Percentiles rank a stretch among this genome's conserved stretches.
Conservation (phyloP, 2,113 vertebrate genomes). For the Xiphophorus maculatus region DNA sequence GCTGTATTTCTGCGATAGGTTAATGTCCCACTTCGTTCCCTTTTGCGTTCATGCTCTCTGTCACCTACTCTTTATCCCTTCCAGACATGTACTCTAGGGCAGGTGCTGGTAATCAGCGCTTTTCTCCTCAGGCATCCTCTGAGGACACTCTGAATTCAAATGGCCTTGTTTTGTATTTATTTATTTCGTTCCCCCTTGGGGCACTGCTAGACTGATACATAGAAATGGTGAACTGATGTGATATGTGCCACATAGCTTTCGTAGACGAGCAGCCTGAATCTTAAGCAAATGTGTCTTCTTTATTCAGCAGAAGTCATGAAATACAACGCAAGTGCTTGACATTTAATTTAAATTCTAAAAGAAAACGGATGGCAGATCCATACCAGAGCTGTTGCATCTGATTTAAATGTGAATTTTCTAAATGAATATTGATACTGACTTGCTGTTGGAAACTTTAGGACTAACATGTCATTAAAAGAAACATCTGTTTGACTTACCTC, state of each 20-base stretch:
- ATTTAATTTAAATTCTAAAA: slow-evolving; percentile 46
- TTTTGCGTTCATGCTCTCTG: slow-evolving; percentile 45
- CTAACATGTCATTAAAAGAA: slow-evolving; percentile 49
- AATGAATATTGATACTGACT: slow-evolving; percentile 46
- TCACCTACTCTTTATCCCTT: slow-evolving; percentile 32
- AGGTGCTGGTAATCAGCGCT: slow-evolving; percentile 45
- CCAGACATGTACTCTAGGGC: slow-evolving; percentile 17
- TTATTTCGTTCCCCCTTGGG: slow-evolving; percentile 46
- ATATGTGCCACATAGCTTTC: slow-evolving; percentile 37
- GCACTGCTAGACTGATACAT: slow-evolving; percentile 17
- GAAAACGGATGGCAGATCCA: slow-evolving; percentile 4
- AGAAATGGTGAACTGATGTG: slow-evolving; percentile 59
- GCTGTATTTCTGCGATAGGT: slow-evolving; percentile 34
- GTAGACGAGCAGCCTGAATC: slow-evolving; percentile 37
- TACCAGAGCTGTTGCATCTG: slow-evolving; percentile 15
- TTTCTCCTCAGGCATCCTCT: slow-evolving; percentile 47
- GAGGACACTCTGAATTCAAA: slow-evolving; percentile 51
- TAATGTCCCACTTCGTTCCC: slow-evolving; percentile 9
- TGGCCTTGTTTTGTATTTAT: slow-evolving; percentile 59
- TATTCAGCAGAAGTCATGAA: slow-evolving; percentile 24
- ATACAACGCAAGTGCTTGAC: slow-evolving; percentile 19
- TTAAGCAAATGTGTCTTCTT: slow-evolving; percentile 27
- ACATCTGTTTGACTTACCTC: slow-evolving; percentile 42
- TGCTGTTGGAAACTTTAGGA: slow-evolving; percentile 8
- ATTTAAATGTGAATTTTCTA: slow-evolving; percentile 9